Percentiles rank a stretch among this genome's conserved stretches.
These are phyloP conservation scores for Pluvianellus socialis DNA, from an alignment of 2,113 vertebrate species.

Conservation along the genomic window DNA sequence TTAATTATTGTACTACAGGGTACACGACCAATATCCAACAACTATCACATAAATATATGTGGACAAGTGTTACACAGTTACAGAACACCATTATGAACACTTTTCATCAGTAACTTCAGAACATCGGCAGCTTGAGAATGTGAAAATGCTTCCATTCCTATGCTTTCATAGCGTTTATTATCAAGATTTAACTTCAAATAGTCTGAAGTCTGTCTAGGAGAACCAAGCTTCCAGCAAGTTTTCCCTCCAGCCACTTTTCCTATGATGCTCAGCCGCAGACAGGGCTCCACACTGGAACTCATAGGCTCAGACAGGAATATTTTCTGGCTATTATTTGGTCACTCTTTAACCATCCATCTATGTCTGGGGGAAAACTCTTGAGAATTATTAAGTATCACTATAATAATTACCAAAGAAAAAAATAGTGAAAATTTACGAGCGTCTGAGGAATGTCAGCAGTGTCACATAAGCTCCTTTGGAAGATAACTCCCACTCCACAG, in stretches of 20 bases:
- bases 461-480: slow-evolving; percentile 27
- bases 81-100: neutral
- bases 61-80: neutral
- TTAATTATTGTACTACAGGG: neutral
- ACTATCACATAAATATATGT: neutral
- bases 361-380: neutral
- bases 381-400: neutral
- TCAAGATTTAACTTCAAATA: neutral
- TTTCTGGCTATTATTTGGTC: neutral
- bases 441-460: neutral
- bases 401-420: neutral
- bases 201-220: neutral
- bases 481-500: neutral
- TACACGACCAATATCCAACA: neutral
- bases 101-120: neutral
- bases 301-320: neutral
- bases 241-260: neutral
- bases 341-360: neutral
- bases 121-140: neutral
- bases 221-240: neutral
- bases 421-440: neutral
- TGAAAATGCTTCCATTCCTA: neutral
- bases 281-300: neutral
- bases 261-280: neutral
- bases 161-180: neutral